Percentiles rank a stretch among this genome's conserved stretches.
These are phyloP conservation scores for Colinus virginianus DNA, from an alignment of 2,113 vertebrate species.

Conservation along the genomic window DNA sequence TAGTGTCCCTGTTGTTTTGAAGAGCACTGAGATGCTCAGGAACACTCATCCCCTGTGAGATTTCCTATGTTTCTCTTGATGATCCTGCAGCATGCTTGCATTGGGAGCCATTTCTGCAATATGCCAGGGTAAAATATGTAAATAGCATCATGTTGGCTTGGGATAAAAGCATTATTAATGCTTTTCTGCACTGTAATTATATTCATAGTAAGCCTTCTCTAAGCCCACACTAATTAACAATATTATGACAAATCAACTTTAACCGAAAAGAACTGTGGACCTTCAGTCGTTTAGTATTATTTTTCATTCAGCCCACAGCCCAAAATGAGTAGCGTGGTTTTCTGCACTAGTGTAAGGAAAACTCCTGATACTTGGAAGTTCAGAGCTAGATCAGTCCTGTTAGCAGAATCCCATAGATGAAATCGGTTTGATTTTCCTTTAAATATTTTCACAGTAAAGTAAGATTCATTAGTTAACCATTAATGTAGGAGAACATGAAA, in stretches of 20 bases:
- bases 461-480: conserved; percentile 32
- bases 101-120: conserved; percentile 44
- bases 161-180: conserved; percentile 72
- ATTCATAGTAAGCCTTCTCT: conserved; percentile 76
- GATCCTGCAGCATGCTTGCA: conserved; percentile 7
- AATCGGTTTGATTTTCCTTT: conserved; percentile 22
- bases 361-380: conserved; percentile 52
- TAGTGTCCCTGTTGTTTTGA: conserved; percentile 23
- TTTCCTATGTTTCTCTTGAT: conserved; percentile 24
- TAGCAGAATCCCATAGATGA: conserved; percentile 14
- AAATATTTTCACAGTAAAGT: neutral
- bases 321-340: conserved; percentile 1
- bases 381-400: neutral
- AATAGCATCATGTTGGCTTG: conserved; percentile 49
- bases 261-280: conserved; percentile 61
- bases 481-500: conserved; percentile 46
- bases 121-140: conserved; percentile 65
- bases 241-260: conserved; percentile 74
- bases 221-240: conserved; percentile 73
- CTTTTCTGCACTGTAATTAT: conserved; percentile 73
- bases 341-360: conserved; percentile 18
- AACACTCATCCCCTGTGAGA: neutral
- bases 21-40: neutral
- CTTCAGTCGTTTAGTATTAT: conserved; percentile 50
- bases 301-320: conserved; percentile 61